Evolutionary conservation across 2,797 vertebrate genomes (phyloP), one percentile per base, ranked within the genome.

Genomic region (Nyctalus aviator): DNA sequence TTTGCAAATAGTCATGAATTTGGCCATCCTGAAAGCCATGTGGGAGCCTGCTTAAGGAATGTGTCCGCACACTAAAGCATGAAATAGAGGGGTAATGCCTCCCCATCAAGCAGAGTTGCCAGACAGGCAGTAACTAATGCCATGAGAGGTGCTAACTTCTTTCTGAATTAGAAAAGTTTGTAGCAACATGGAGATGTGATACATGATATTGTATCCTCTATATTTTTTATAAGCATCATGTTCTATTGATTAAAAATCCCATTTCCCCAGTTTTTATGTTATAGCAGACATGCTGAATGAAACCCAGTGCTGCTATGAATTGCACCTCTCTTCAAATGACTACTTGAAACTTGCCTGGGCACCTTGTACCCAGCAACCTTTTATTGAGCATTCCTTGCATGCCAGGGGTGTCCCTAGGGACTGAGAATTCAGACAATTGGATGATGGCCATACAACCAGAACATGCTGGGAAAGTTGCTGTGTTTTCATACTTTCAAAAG

Each of bases 1-100:
- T 92, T 92, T 89, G 32, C 94, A 95, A 66, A 86, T 44, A 90
- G 84, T 94, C 72, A 32, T 75, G 44, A 75, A 93, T 90, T 77
- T 85, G 92, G 90, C 92, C 72, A 72, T 88, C 25, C 1, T 72
- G 89, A 85, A 85, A 95, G 88, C 84, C 77, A 21, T 78, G 32
- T 41, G 35, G 92, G 89, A 86, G 50, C 15, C 89, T 83, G 71
- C 64, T 17, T 18, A 17, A 78, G 75, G 79, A 89, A 41, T 48
- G 37, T 20, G 53, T 90, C 66, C 79, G 13, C 75, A 75, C 32
- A 68, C 41, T 6, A 4, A 78, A 37, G 25, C 76, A 10, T 41
- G 35, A 15, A 48, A 66, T 85, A 92, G 55, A 18, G 84, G 30
- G 48, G 20, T 3, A 21, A 27, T 37, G 76, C 35, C 71, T 50